Base-by-base conservation (phyloP, 2,888 invertebrate genomes). In the Pterobdella sp. region DNA sequence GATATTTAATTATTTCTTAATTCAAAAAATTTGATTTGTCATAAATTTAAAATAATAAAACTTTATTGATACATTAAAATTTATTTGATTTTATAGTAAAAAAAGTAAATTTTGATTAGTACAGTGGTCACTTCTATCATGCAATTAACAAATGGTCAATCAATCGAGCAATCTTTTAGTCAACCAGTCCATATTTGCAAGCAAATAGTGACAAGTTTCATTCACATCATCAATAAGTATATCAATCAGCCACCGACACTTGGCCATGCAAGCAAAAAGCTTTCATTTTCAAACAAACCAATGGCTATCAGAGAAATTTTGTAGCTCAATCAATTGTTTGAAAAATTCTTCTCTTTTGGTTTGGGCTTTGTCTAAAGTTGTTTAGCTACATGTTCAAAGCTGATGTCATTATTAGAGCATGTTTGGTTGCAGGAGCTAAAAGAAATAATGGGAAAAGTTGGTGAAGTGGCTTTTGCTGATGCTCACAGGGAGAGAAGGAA, bases 381-480 rank as follows among this genome's bases (percentile, higher is more conserved):
- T n/a, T n/a, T n/a, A n/a, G n/a, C n/a, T n/a, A n/a, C n/a, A n/a
- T n/a, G n/a, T n/a, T n/a, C n/a, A n/a, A n/a, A n/a, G n/a, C n/a
- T n/a, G n/a, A 42, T 18, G 42, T 18, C 42, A 42, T 42, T 18
- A 42, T 42, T 42, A 14, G 10, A 42, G 42, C 42, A 14, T 18
- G 10, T 42, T 49, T 32, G 10, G 70, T n/a, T 72, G 49, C 67
- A 95, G 93, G 97, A 97, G 86, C 87, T 98, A 85, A 98, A 98
- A 88, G 98, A 98, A 87, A 94, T 94, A 86, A 97, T 98, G 96
- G 90, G 97, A 80, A 93, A 94, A 85, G 94, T 94, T 79, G 97
- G 97, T 76, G 97, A 98, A 87, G 97, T 98, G 1, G 96, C 96
- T 49, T 98, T 95, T 84, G 97, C 97, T 79, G 97, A 90, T 86